These are phyloP conservation scores for Morinoia aosen DNA, from an alignment of 2,888 invertebrate genomes.

Conservation along the genomic window DNA sequence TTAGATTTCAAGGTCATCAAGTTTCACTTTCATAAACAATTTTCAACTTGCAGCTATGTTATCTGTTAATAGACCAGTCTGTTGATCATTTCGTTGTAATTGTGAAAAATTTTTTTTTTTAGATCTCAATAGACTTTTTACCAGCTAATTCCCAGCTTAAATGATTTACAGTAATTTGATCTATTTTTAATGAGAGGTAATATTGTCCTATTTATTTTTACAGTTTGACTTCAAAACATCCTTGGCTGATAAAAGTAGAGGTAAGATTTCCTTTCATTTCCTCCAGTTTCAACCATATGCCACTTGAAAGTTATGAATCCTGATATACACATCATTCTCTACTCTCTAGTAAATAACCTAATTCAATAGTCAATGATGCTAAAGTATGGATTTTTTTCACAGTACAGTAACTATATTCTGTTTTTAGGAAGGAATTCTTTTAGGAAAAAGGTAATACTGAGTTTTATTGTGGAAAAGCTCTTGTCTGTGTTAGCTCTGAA, in stretches of 20 bases:
- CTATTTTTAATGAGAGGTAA: not conserved
- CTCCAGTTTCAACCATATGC: too few relatives aligned
- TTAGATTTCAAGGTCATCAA: not conserved
- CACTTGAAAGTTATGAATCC: too few relatives aligned
- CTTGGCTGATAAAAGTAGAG: not conserved
- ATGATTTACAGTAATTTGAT: not conserved
- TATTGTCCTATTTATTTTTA: not conserved
- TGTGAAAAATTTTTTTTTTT: not conserved
- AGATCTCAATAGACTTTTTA: not conserved
- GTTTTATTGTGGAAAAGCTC: too few relatives aligned
- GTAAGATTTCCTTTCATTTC: not conserved
- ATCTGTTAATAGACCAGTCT: not conserved
- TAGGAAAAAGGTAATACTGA: too few relatives aligned
- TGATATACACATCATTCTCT: too few relatives aligned
- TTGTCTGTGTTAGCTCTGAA: too few relatives aligned
- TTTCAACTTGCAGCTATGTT: not conserved
- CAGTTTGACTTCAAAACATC: not conserved
- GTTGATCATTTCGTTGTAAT: not conserved
- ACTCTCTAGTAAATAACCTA: too few relatives aligned
- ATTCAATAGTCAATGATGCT: too few relatives aligned
- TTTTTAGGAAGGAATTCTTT: too few relatives aligned
- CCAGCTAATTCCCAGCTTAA: not conserved
- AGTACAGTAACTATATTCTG: too few relatives aligned
- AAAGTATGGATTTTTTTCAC: too few relatives aligned
- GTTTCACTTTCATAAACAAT: not conserved